These are phyloP conservation scores for Pachycephala philippinensis DNA, from an alignment of 2,113 vertebrate genomes.

Conservation along the genomic window DNA sequence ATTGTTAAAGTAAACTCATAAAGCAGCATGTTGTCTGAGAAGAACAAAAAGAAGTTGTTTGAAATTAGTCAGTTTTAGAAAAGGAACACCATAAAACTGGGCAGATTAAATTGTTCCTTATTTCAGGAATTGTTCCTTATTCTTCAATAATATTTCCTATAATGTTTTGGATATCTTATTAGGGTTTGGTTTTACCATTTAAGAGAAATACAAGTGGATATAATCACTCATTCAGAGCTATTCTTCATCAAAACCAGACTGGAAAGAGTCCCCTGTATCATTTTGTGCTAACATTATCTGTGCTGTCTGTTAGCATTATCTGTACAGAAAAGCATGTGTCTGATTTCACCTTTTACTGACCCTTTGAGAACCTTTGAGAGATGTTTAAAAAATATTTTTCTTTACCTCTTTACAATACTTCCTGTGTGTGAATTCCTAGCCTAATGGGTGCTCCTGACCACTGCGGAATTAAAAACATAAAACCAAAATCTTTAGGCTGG, in stretches of 20 bases:
- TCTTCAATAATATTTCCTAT: background rate
- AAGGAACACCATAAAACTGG: background rate
- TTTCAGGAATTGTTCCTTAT: background rate
- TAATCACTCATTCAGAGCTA: background rate
- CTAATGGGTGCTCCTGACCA: background rate
- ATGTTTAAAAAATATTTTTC: background rate
- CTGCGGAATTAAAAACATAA: background rate
- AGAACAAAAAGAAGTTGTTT: background rate
- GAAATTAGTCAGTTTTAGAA: background rate
- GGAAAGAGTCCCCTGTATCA: fast-evolving
- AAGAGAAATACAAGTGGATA: background rate
- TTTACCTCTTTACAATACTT: background rate
- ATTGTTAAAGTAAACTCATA: background rate
- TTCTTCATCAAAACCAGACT: background rate
- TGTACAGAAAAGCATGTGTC: background rate
- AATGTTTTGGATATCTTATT: background rate
- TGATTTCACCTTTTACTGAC: background rate
- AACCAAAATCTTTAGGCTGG: background rate
- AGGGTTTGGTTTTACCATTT: background rate
- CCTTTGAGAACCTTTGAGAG: background rate
- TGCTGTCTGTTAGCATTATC: too few relatives aligned
- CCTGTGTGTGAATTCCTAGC: background rate
- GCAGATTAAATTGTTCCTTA: background rate
- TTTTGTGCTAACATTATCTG: background rate
- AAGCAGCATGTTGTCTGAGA: background rate